These are phyloP conservation scores for Aselliscus stoliczkanus DNA, from an alignment of 2,797 vertebrate species.

Conservation along the genomic window DNA sequence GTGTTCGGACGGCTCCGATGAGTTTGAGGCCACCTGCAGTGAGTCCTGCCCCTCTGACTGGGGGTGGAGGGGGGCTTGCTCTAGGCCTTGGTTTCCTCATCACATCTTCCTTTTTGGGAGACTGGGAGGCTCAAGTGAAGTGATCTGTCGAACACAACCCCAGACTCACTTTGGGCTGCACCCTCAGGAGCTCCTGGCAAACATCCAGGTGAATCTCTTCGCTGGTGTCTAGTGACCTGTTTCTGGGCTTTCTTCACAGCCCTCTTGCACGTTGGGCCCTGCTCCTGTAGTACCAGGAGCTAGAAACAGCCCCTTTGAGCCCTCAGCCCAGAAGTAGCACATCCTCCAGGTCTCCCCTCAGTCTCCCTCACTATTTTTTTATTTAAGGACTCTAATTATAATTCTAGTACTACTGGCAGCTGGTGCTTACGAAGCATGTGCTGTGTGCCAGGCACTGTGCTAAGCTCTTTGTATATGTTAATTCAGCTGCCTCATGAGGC, in stretches of 20 bases:
- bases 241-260: background rate
- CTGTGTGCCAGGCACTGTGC: background rate
- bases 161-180: accelerated
- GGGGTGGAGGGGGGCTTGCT: background rate
- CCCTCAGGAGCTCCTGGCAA: background rate
- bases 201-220: accelerated
- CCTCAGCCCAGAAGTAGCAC: background rate
- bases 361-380: background rate
- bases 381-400: background rate
- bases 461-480: background rate
- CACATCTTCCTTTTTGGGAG: background rate
- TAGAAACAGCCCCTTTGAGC: background rate
- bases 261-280: background rate
- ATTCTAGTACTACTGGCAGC: background rate
- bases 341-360: background rate
- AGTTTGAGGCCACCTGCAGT: slow-evolving; percentile 94
- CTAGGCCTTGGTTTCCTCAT: background rate
- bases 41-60: slow-evolving; percentile 78
- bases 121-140: background rate
- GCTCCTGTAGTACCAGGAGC: background rate
- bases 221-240: background rate
- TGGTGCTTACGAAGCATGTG: background rate
- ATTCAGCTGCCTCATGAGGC: background rate
- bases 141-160: too few species aligned
- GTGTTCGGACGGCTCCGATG: slow-evolving; percentile 93